Percentiles rank a stretch among this genome's conserved stretches.
These are phyloP conservation scores for Idaea aversata DNA, from an alignment of 2,888 invertebrate species.

Conservation along the genomic window DNA sequence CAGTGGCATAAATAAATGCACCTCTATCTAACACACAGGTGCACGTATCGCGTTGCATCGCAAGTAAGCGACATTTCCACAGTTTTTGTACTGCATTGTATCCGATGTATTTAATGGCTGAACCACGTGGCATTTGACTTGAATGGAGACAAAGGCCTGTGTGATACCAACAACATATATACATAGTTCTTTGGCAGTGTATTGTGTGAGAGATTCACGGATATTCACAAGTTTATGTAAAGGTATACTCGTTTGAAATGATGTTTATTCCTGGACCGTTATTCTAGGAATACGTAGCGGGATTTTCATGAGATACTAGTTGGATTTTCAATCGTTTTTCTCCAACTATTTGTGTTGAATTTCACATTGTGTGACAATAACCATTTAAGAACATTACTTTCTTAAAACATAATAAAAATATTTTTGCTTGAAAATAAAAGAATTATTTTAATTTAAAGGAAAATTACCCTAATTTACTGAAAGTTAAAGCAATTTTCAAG, in stretches of 20 bases:
- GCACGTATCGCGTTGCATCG: slow-evolving; percentile 51
- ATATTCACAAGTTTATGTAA: background rate
- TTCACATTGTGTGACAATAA: too few species aligned
- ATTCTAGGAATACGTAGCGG: background rate
- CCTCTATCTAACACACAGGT: slow-evolving; percentile 57
- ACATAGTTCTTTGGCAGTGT: background rate
- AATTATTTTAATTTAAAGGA: too few species aligned
- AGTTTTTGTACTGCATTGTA: slow-evolving; percentile 21
- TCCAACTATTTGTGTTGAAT: too few species aligned
- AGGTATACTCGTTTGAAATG: background rate
- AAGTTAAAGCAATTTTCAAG: too few species aligned
- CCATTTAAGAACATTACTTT: too few species aligned
- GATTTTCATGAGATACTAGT: background rate
- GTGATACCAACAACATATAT: background rate
- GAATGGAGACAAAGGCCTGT: slow-evolving; percentile 4
- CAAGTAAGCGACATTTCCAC: slow-evolving; percentile 32
- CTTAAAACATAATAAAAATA: too few species aligned
- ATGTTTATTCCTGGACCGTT: background rate
- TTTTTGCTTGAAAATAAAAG: too few species aligned
- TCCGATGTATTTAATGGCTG: slow-evolving; percentile 4
- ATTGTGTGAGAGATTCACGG: background rate
- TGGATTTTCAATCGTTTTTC: background rate
- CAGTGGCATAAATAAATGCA: slow-evolving; percentile 58
- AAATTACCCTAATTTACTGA: too few species aligned
- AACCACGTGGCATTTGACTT: slow-evolving; percentile 6